These are phyloP conservation scores for Oenanthe oenanthe DNA, from an alignment of 2,113 vertebrate genomes.

Conservation along the genomic window DNA sequence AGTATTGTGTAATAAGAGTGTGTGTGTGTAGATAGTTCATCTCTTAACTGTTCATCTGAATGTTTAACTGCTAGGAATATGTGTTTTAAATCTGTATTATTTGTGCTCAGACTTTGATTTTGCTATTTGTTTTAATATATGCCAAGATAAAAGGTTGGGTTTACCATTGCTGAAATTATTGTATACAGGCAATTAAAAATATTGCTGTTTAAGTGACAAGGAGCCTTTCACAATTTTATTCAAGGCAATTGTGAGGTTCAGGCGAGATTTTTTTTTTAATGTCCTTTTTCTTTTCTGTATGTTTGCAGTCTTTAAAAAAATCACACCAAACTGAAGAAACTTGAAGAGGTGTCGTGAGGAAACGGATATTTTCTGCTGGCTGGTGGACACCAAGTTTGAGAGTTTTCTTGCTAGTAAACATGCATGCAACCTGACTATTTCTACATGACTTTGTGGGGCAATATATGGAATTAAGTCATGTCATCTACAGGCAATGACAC, in stretches of 20 bases:
- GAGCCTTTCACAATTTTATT: neutral
- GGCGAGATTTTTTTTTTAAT: neutral
- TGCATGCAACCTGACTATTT: neutral
- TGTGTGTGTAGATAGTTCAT: neutral
- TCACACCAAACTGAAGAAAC: neutral
- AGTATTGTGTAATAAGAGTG: neutral
- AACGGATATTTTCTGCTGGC: neutral
- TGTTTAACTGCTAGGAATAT: neutral
- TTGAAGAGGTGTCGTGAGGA: neutral
- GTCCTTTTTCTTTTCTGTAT: fast-evolving
- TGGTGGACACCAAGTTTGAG: neutral
- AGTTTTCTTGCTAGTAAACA: neutral
- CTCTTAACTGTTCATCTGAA: neutral
- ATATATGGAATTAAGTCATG: slow-evolving; percentile 76
- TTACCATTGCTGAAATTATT: neutral
- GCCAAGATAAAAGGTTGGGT: neutral
- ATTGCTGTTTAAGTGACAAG: neutral
- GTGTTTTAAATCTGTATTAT: neutral
- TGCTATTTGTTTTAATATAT: neutral
- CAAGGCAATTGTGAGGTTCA: neutral
- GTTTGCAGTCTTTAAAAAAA: neutral
- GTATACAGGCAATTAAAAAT: neutral
- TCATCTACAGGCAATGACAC: slow-evolving; percentile 62
- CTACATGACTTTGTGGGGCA: neutral
- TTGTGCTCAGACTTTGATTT: neutral